Evolutionary conservation across 2,113 vertebrate species (phyloP).

Genomic region (Lanius ludovicianus): DNA sequence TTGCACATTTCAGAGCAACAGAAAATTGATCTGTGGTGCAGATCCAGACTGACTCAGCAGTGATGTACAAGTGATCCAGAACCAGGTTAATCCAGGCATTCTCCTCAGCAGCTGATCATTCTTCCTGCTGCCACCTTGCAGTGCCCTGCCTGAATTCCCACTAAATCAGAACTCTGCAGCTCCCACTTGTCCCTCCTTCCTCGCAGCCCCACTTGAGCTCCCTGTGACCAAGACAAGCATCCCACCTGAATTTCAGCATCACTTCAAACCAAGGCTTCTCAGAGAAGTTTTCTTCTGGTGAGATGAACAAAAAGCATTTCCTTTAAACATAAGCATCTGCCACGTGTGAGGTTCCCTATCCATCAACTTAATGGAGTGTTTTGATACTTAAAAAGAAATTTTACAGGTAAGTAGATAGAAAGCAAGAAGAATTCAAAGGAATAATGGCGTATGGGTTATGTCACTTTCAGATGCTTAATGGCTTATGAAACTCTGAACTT

Average conservation of each 20-base stretch:
- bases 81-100: background rate
- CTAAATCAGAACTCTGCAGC: background rate
- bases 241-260: background rate
- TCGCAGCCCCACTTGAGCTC: background rate
- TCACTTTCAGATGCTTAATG: background rate
- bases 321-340: background rate
- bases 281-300: background rate
- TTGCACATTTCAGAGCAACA: background rate
- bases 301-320: background rate
- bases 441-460: accelerated
- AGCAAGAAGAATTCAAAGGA: background rate
- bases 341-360: background rate
- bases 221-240: background rate
- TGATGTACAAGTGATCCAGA: accelerated
- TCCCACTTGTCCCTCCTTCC: background rate
- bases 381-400: background rate
- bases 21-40: background rate
- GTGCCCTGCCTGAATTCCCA: background rate
- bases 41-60: background rate
- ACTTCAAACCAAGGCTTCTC: background rate
- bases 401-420: background rate
- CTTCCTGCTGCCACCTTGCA: background rate
- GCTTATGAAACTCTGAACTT: background rate
- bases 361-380: background rate
- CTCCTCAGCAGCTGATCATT: background rate